phyloP scores from a whole-genome alignment of 2,888 invertebrate genomes.

The Amitus sp. region DNA sequence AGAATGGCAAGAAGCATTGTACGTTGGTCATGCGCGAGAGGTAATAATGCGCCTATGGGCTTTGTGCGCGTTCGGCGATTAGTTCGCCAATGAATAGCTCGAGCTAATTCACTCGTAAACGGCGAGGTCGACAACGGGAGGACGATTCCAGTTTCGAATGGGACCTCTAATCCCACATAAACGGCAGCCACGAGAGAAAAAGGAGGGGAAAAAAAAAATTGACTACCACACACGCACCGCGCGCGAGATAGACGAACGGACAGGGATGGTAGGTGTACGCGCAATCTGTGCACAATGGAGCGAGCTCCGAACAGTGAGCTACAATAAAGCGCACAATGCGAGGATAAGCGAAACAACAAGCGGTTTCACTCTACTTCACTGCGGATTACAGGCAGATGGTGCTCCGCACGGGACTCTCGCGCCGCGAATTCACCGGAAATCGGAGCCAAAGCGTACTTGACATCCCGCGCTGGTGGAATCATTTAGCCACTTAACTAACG shows the following conservation, averaged over 20 bases:
- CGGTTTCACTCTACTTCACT: slow-evolving; percentile 55
- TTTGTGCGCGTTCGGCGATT: slow-evolving; percentile 42
- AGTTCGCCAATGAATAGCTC: slow-evolving; percentile 43
- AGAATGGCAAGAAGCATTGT: slow-evolving; percentile 28
- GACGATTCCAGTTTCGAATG: slow-evolving; percentile 38
- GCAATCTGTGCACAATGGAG: slow-evolving; percentile 56
- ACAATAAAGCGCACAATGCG: slow-evolving; percentile 58
- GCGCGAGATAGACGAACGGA: slow-evolving; percentile 10
- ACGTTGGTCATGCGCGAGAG: slow-evolving; percentile 43
- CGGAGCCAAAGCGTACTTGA: too few relatives aligned
- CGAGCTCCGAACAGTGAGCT: slow-evolving; percentile 55
- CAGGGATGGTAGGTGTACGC: slow-evolving; percentile 20
- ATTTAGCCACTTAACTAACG: too few relatives aligned
- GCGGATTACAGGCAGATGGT: slow-evolving; percentile 1
- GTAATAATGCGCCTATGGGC: slow-evolving; percentile 43
- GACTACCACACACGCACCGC: slow-evolving; percentile 33
- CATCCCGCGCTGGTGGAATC: too few relatives aligned
- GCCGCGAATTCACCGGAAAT: background rate
- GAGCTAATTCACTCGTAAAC: slow-evolving; percentile 41
- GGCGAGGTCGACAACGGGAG: slow-evolving; percentile 33
- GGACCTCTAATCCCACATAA: slow-evolving; percentile 52
- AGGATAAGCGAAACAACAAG: slow-evolving; percentile 61
- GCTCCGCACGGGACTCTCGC: background rate
- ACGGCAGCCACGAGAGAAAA: slow-evolving; percentile 33
- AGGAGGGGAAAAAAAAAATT: slow-evolving; percentile 40